Evolutionary conservation across 2,888 invertebrate species (phyloP).

Genomic region (Exephanes ischioxanthus): DNA sequence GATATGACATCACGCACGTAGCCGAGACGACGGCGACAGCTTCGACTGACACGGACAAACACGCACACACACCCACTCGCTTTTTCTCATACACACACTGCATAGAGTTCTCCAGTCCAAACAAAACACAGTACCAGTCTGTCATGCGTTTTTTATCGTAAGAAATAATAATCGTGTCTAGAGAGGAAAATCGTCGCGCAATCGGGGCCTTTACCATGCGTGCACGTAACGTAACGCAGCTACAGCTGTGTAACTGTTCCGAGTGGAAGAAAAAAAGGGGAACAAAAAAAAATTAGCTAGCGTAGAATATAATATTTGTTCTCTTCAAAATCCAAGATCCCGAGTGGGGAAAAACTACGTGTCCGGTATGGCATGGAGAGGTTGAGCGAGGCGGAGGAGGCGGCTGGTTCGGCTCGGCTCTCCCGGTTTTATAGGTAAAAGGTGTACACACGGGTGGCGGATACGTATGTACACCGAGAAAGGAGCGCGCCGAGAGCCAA

Average conservation of each 20-base stretch:
- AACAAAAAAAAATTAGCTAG: not conserved
- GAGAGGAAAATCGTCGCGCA: not conserved
- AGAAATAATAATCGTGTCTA: slow-evolving; percentile 17
- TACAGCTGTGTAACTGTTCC: slow-evolving; percentile 5
- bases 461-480: slow-evolving; percentile 66
- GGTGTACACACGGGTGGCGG: not conserved
- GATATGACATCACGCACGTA: slow-evolving; percentile 80
- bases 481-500: slow-evolving; percentile 74
- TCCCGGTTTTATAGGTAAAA: slow-evolving; percentile 15
- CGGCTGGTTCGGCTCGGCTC: slow-evolving; percentile 4
- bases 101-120: not conserved
- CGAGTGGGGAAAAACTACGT: slow-evolving; percentile 47
- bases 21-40: slow-evolving; percentile 15
- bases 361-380: slow-evolving; percentile 22
- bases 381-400: slow-evolving; percentile 47
- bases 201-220: not conserved
- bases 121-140: slow-evolving; percentile 16
- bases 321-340: slow-evolving; percentile 3
- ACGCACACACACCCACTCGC: slow-evolving; percentile 26
- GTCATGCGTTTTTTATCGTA: slow-evolving; percentile 21
- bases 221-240: slow-evolving; percentile 1
- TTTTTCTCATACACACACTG: not conserved
- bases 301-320: not conserved
- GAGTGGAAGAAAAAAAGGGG: not conserved
- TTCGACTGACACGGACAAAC: slow-evolving; percentile 8